phyloP scores from a whole-genome alignment of 1,140 invertebrate genomes.

The Rhagoletis zephyria region DNA sequence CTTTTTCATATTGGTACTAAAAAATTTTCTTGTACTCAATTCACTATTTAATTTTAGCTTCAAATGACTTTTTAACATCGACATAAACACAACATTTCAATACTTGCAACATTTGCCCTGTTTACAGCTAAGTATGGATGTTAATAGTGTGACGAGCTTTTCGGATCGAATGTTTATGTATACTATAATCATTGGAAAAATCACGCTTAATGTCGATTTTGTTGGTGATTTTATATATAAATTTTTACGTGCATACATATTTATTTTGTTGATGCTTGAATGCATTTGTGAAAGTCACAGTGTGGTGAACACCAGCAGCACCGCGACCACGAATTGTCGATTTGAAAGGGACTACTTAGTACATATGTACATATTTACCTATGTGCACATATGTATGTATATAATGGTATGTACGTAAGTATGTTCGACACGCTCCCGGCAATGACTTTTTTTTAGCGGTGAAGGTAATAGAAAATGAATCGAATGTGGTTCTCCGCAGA shows the following conservation, averaged over 20 bases:
- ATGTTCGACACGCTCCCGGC: too few species aligned
- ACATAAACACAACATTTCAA: not conserved
- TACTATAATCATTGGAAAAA: too few species aligned
- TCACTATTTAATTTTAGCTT: conserved; percentile 6
- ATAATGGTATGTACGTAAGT: not conserved
- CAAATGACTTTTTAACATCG: not conserved
- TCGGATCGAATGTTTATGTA: too few species aligned
- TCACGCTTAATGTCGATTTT: not conserved
- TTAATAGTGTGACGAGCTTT: too few species aligned
- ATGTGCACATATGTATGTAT: not conserved
- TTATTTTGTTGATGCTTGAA: conserved; percentile 36
- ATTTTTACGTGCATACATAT: not conserved
- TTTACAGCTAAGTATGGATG: not conserved
- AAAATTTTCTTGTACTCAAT: not conserved
- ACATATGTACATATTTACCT: not conserved
- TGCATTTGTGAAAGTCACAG: conserved; percentile 49
- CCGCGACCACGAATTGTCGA: conserved; percentile 5
- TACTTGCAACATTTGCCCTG: not conserved
- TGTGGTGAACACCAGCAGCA: not conserved
- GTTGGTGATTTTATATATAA: not conserved
- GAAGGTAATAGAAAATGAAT: conserved; percentile 14
- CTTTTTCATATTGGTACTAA: not conserved
- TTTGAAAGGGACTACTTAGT: conserved; percentile 16
- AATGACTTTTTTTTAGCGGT: conserved; percentile 10
- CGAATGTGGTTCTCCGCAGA: not conserved